Evolutionary conservation across 1,140 invertebrate species (phyloP).

Genomic region (Drosophila funebris): DNA sequence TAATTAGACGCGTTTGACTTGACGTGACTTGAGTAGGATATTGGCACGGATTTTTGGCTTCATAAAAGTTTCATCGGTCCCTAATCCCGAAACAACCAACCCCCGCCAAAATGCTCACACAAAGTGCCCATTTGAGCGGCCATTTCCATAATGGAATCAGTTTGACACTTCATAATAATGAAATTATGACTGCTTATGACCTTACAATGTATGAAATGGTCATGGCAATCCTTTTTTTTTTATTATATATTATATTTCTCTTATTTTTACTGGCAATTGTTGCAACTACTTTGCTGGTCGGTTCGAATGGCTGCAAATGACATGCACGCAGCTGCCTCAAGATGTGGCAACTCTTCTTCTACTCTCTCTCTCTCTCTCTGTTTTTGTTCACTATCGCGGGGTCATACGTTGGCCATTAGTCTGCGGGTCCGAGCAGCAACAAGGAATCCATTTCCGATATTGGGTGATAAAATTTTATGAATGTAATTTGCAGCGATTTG

Average conservation of each 20-base stretch:
- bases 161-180: constrained; percentile 76
- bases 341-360: constrained; percentile 24
- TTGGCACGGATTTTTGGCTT: constrained; percentile 10
- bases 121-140: constrained; percentile 58
- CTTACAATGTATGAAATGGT: constrained; percentile 35
- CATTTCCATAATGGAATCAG: constrained; percentile 62
- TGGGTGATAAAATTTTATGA: constrained; percentile 83
- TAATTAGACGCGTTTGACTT: constrained; percentile 58
- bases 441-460: constrained; percentile 82
- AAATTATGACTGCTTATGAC: constrained; percentile 77
- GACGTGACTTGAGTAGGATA: constrained; percentile 1
- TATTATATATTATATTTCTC: constrained; percentile 23
- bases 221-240: constrained; percentile 48
- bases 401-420: constrained; percentile 73
- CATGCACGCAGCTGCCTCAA: constrained; percentile 47
- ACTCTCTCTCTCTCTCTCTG: too few relatives aligned
- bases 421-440: constrained; percentile 55
- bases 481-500: constrained; percentile 82
- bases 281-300: constrained; percentile 44
- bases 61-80: constrained; percentile 50
- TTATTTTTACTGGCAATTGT: constrained; percentile 24
- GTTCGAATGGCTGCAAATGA: constrained; percentile 36
- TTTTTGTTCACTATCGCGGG: constrained; percentile 53
- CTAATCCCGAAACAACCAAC: not conserved
- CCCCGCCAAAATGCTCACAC: constrained; percentile 47